These are phyloP conservation scores for Pristionchus exspectatus DNA, from an alignment of 2,888 invertebrate genomes.

Conservation along the genomic window DNA sequence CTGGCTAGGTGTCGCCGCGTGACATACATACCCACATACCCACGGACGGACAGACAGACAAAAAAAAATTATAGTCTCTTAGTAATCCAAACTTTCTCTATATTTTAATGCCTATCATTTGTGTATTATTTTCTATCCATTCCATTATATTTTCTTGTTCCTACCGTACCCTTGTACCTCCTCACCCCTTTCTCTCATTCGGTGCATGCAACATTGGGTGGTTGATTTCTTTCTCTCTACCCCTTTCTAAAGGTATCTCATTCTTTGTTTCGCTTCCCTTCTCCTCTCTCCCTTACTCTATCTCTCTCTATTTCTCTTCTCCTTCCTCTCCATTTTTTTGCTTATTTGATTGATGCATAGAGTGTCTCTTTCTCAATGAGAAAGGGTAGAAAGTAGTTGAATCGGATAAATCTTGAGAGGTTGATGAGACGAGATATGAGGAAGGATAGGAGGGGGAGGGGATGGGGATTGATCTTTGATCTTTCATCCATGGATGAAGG, in stretches of 20 bases:
- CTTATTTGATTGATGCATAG: slow-evolving; percentile 46
- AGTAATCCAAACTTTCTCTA: background rate
- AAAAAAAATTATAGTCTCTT: too few species aligned
- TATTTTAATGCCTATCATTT: background rate
- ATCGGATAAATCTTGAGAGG: background rate
- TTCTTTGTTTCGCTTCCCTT: slow-evolving; percentile 12
- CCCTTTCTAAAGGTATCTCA: slow-evolving; percentile 14
- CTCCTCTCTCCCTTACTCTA: background rate
- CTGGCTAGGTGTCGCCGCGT: too few species aligned
- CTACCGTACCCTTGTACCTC: background rate
- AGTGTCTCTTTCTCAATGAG: slow-evolving; percentile 24
- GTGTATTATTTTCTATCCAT: background rate
- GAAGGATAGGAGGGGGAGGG: background rate
- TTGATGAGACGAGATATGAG: background rate
- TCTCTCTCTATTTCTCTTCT: too few species aligned
- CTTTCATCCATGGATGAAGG: background rate
- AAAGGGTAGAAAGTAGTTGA: background rate
- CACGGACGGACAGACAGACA: too few species aligned
- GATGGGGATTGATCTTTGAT: background rate
- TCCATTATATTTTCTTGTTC: background rate
- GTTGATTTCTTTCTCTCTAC: slow-evolving; percentile 10
- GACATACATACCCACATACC: too few species aligned
- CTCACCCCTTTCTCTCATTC: background rate
- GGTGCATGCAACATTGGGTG: background rate
- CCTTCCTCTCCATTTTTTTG: slow-evolving; percentile 24